phyloP scores from a whole-genome alignment of 2,113 vertebrate species.

The Catharus minimus region DNA sequence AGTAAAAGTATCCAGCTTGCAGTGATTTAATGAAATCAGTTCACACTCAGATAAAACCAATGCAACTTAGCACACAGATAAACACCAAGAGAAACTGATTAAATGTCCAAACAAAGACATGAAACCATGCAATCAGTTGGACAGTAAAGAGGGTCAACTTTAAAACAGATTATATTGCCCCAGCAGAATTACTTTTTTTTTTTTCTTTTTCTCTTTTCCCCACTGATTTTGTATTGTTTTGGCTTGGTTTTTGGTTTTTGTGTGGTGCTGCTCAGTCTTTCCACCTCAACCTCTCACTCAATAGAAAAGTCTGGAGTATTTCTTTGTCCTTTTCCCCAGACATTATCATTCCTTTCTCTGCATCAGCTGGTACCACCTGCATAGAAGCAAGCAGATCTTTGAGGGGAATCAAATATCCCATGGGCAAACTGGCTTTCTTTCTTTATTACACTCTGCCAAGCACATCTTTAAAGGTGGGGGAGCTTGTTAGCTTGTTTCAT shows the following conservation, averaged over 20 bases:
- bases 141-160: not conserved
- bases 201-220: not conserved
- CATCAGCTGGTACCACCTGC: not conserved
- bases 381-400: not conserved
- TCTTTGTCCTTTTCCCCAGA: not conserved
- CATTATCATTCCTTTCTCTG: not conserved
- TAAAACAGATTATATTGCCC: not conserved
- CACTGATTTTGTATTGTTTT: not conserved
- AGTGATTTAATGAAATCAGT: constrained; percentile 30
- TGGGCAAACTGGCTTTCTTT: not conserved
- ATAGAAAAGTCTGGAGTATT: not conserved
- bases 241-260: not conserved
- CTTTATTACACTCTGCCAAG: not conserved
- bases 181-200: not conserved
- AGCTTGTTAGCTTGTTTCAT: not conserved
- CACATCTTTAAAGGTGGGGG: not conserved
- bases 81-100: not conserved
- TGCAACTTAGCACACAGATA: not conserved
- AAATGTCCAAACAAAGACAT: constrained; percentile 11
- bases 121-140: not conserved
- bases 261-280: not conserved
- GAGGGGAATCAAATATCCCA: not conserved
- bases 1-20: constrained; percentile 24
- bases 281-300: not conserved
- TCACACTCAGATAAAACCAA: constrained; percentile 22